Percentiles rank a stretch among this genome's conserved stretches.
These are phyloP conservation scores for Eueides isabella DNA, from an alignment of 1,140 invertebrate genomes.

Conservation along the genomic window DNA sequence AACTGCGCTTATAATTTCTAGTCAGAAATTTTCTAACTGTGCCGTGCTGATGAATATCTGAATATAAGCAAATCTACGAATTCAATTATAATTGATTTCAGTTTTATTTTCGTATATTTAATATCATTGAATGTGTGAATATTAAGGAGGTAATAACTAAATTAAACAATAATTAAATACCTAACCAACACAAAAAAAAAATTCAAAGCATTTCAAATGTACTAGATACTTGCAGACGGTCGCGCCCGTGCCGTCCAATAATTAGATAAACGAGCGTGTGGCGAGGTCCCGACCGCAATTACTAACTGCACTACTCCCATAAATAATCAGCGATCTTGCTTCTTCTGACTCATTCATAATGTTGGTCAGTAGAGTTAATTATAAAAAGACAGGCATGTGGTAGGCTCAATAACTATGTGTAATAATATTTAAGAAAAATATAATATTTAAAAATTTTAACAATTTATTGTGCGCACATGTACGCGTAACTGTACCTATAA, in stretches of 20 bases:
- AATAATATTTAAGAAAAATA: neutral
- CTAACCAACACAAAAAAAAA: neutral
- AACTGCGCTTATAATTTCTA: no score
- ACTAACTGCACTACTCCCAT: conserved; percentile 65
- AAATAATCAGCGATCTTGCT: conserved; percentile 72
- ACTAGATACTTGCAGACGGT: conserved; percentile 25
- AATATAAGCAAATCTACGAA: no score
- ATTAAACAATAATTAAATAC: no score
- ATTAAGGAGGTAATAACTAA: no score
- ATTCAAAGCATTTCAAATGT: conserved; percentile 23
- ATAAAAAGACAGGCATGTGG: neutral
- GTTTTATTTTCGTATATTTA: no score
- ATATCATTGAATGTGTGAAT: no score
- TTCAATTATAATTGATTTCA: no score
- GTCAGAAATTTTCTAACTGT: no score
- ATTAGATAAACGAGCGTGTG: conserved; percentile 79
- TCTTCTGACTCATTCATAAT: conserved; percentile 58
- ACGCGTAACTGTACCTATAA: no score
- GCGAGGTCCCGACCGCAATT: conserved; percentile 79
- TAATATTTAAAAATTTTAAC: no score
- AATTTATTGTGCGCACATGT: no score
- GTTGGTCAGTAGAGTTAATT: conserved; percentile 46
- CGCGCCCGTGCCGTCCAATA: conserved; percentile 50
- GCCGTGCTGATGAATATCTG: no score
- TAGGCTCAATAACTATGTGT: neutral